Percentiles rank a stretch among this genome's conserved stretches.
Conservation (phyloP, 2,113 vertebrate genomes). For the Hoplias malabaricus region DNA sequence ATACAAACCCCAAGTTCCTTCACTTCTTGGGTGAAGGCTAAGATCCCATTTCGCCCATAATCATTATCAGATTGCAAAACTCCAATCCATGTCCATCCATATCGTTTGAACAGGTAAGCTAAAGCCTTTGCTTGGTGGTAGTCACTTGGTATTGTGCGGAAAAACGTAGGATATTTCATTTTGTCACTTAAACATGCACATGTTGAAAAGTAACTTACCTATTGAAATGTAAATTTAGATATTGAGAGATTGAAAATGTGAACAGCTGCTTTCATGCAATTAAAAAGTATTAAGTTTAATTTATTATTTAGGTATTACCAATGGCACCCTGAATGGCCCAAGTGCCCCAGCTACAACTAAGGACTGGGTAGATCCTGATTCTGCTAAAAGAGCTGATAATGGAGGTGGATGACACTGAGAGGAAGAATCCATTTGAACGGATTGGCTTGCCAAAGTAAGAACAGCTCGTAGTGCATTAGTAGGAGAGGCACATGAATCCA, state of each 20-base stretch:
- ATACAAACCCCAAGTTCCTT: constrained; percentile 69
- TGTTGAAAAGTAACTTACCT: constrained; percentile 78
- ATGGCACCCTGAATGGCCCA: constrained; percentile 71
- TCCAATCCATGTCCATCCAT: constrained; percentile 77
- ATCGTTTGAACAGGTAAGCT: constrained; percentile 70
- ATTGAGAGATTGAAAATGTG: too few species aligned
- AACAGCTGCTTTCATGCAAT: too few species aligned
- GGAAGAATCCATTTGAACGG: constrained; percentile 22
- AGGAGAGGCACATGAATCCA: constrained; percentile 74
- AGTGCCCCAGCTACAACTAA: constrained; percentile 67
- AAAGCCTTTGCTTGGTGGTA: constrained; percentile 75
- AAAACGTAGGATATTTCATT: constrained; percentile 74
- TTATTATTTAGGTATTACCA: constrained; percentile 58
- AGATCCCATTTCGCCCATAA: constrained; percentile 70
- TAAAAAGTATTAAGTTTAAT: too few species aligned
- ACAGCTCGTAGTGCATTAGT: constrained; percentile 69
- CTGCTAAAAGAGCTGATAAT: constrained; percentile 68
- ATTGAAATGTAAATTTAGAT: constrained; percentile 20
- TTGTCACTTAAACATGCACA: constrained; percentile 73
- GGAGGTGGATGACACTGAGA: constrained; percentile 60
- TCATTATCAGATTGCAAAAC: constrained; percentile 74
- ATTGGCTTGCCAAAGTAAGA: constrained; percentile 61
- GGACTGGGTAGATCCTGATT: constrained; percentile 76
- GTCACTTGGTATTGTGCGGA: constrained; percentile 75
- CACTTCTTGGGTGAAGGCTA: constrained; percentile 70